Conservation (phyloP, 1,140 invertebrate species). For the Papilio polyxenes region DNA sequence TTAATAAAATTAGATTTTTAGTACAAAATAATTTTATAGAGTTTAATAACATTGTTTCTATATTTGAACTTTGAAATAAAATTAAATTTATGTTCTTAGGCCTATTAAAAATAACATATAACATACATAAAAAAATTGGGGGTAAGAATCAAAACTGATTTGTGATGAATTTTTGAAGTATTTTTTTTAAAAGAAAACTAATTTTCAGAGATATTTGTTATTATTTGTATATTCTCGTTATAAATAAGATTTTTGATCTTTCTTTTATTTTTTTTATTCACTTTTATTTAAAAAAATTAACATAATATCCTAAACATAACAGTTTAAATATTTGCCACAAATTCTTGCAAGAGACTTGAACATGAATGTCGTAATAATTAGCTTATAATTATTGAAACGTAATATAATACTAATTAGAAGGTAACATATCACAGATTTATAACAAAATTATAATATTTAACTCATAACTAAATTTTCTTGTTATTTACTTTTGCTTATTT, state of each 20-base stretch:
- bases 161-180: neutral
- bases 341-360: neutral
- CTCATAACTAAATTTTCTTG: neutral
- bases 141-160: neutral
- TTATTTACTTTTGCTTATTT: neutral
- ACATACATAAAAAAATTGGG: neutral
- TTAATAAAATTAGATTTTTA: neutral
- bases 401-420: neutral
- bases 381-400: neutral
- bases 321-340: neutral
- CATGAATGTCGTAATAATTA: neutral
- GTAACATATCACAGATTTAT: slow-evolving; percentile 10
- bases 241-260: too few species aligned
- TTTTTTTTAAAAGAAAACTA: neutral
- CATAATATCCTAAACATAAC: too few species aligned
- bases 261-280: too few species aligned
- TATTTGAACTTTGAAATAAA: neutral
- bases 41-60: slow-evolving; percentile 6
- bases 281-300: too few species aligned
- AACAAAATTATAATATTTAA: neutral
- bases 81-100: neutral
- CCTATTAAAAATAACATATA: neutral
- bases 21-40: slow-evolving; percentile 2
- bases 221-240: neutral
- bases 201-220: neutral